A percentile compares a stretch with the other conserved stretches of the same genome.
phyloP scores from a whole-genome alignment of 1,140 invertebrate genomes.

The Drosophila subobscura region DNA sequence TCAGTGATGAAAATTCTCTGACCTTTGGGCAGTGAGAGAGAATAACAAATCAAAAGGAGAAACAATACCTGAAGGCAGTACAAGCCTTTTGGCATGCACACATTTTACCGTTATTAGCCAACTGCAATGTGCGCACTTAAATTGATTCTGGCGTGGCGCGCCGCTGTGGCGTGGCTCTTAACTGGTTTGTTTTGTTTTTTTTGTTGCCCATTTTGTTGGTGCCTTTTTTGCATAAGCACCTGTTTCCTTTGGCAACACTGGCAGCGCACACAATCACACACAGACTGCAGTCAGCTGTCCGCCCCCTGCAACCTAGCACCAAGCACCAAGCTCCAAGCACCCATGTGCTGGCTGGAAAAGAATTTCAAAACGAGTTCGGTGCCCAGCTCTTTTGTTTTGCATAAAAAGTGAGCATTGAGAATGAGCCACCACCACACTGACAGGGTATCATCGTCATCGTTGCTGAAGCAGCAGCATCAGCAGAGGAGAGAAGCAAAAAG shows the following conservation, averaged over 20 bases:
- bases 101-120: constrained; percentile 76
- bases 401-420: constrained; percentile 42
- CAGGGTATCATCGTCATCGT: no score
- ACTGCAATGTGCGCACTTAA: constrained; percentile 61
- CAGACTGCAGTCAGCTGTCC: no score
- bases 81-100: constrained; percentile 33
- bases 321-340: not conserved
- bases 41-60: constrained; percentile 9
- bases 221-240: constrained; percentile 75
- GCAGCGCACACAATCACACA: not conserved
- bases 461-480: constrained; percentile 5
- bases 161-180: constrained; percentile 17
- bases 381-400: constrained; percentile 68
- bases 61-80: constrained; percentile 22
- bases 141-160: constrained; percentile 65
- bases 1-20: not conserved
- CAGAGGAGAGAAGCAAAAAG: constrained; percentile 12
- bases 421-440: no score
- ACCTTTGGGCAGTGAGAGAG: no score
- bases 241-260: constrained; percentile 60
- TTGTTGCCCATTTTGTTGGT: constrained; percentile 24
- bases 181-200: constrained; percentile 44
- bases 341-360: constrained; percentile 46
- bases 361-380: constrained; percentile 71
- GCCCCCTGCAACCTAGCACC: constrained; percentile 6